phyloP scores from a whole-genome alignment of 2,888 invertebrate genomes.

The Colostygia pectinataria region DNA sequence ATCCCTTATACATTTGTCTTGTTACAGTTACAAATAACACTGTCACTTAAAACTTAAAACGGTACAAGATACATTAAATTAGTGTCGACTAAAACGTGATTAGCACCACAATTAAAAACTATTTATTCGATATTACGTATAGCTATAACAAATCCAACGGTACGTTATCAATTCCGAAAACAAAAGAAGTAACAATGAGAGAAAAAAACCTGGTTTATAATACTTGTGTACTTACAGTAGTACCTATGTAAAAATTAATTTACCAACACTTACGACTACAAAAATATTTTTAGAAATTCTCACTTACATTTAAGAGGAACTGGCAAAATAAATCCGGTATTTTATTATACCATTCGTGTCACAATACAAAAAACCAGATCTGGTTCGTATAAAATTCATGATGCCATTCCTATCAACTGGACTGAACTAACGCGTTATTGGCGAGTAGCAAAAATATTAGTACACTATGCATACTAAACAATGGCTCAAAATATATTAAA shows the following conservation, averaged over 20 bases:
- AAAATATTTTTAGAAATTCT: slow-evolving; percentile 81
- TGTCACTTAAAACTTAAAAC: slow-evolving; percentile 67
- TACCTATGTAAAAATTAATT: slow-evolving; percentile 73
- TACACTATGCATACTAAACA: slow-evolving; percentile 74
- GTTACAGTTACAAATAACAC: slow-evolving; percentile 42
- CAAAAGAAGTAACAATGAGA: slow-evolving; percentile 41
- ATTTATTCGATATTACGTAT: slow-evolving; percentile 54
- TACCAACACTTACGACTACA: slow-evolving; percentile 79
- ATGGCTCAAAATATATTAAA: slow-evolving; percentile 76
- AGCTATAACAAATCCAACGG: slow-evolving; percentile 56
- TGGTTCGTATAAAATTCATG: slow-evolving; percentile 75
- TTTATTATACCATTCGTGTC: slow-evolving; percentile 46
- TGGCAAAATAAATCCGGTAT: slow-evolving; percentile 82
- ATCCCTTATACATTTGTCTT: slow-evolving; percentile 48
- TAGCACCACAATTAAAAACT: slow-evolving; percentile 74
- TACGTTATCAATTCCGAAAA: slow-evolving; percentile 52
- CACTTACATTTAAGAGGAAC: slow-evolving; percentile 82
- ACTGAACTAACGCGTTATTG: slow-evolving; percentile 62
- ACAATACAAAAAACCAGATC: slow-evolving; percentile 63
- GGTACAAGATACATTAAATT: slow-evolving; percentile 60
- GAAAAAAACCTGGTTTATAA: slow-evolving; percentile 47
- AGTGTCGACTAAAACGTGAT: slow-evolving; percentile 64
- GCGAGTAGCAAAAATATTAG: slow-evolving; percentile 80
- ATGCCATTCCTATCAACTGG: slow-evolving; percentile 78
- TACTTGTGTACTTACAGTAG: slow-evolving; percentile 68